Base-by-base conservation (phyloP, 2,113 vertebrate species). In the Potamarius usumacintae region DNA sequence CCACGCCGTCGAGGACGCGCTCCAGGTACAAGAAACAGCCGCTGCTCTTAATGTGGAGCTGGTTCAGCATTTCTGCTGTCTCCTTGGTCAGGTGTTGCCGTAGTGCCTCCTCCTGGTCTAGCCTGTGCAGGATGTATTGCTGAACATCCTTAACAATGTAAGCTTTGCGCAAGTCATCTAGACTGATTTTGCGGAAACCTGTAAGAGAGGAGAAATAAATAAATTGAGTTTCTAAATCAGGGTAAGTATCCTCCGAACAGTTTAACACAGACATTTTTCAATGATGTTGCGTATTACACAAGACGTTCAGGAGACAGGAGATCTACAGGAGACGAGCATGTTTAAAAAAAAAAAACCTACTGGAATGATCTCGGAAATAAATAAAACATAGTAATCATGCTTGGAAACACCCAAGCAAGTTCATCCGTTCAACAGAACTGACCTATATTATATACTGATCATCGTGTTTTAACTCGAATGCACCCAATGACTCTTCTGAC, bases 71-170 rank as follows among this genome's bases (percentile, higher is more conserved):
- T 94, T 99, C 98, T 0, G 98, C 98, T 0, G 98, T 99, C 93
- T 99, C 98, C 93, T 99, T 99, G 50, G 98, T 99, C 80, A 99
- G 96, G 87, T 99, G 98, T 52, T 99, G 98, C 83, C 98, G 95
- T 88, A 99, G 94, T 2, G 98, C 98, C 94, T 99, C 98, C 91
- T 99, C 98, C 90, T 98, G 97, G 91, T 99, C 98, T 89, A 99
- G 94, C 55, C 98, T 95, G 93, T 99, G 97, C 22, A 99, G 96
- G 90, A 99, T 99, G 90, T 99, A 99, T 86, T 99, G 98, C 8
- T 99, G 98, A 11, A 99, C 98, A 60, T 99, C 98, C 92, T 99
- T 99, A 71, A 99, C 98, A 1, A 99, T 98, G 78, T 99, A 98
- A 1, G 98, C 98, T 90, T 98, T 99, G 4, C 98, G 96, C 1